phyloP scores from a whole-genome alignment of 2,797 vertebrate species.

The Lemur catta region DNA sequence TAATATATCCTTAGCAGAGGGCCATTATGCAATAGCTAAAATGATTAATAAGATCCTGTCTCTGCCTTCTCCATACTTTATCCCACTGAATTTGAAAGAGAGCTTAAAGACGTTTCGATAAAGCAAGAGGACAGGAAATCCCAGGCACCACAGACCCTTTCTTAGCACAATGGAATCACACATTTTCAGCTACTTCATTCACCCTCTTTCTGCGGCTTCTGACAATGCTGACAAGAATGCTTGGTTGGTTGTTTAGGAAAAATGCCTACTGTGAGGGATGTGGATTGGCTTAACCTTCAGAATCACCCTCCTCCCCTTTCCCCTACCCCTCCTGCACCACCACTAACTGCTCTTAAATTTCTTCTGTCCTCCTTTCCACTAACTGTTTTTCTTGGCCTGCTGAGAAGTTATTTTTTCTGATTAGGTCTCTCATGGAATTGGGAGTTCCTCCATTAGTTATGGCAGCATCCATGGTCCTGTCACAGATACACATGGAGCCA shows the following conservation, averaged over 20 bases:
- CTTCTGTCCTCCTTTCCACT: background rate
- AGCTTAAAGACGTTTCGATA: background rate
- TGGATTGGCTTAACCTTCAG: background rate
- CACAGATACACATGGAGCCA: background rate
- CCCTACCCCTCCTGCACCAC: background rate
- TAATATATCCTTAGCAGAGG: background rate
- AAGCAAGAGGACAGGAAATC: background rate
- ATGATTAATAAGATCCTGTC: background rate
- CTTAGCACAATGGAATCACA: background rate
- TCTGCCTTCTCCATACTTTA: background rate
- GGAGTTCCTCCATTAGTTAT: background rate
- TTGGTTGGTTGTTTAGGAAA: background rate
- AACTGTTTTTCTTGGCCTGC: background rate
- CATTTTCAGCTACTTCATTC: background rate
- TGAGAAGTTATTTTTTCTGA: background rate
- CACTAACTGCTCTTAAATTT: background rate
- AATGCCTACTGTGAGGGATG: background rate
- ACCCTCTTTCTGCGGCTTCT: background rate
- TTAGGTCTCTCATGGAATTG: background rate
- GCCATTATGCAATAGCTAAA: background rate
- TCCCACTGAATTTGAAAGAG: slow-evolving; percentile 5
- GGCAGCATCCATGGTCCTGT: background rate
- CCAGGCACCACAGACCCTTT: background rate
- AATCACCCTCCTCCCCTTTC: background rate
- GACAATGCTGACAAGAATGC: background rate